phyloP scores from a whole-genome alignment of 2,113 vertebrate genomes.

The Lampris megalopsis region DNA sequence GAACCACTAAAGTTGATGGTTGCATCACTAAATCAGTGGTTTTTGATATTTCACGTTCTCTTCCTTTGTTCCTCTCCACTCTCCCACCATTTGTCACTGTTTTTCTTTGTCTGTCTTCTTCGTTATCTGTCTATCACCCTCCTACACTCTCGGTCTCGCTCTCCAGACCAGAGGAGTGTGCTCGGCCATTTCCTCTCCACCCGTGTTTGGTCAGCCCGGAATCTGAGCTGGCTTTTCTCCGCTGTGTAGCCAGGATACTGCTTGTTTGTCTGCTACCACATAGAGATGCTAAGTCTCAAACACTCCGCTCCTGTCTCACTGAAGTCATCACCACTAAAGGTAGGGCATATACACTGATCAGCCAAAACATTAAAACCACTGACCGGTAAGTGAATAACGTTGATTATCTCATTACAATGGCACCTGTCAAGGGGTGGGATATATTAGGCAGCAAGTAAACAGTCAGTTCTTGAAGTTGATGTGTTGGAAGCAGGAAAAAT shows the following conservation, averaged over 20 bases:
- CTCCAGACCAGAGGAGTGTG: constrained; percentile 90
- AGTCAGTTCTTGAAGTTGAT: no score
- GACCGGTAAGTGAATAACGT: no score
- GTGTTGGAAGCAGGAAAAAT: no score
- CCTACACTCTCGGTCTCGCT: background rate
- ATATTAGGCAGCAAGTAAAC: no score
- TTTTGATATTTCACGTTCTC: background rate
- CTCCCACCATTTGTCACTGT: background rate
- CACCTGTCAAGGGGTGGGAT: no score
- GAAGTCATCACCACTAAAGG: constrained; percentile 97
- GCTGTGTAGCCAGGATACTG: constrained; percentile 91
- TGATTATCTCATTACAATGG: no score
- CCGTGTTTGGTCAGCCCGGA: constrained; percentile 88
- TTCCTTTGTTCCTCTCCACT: constrained; percentile 6
- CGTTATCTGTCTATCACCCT: background rate
- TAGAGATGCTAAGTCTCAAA: constrained; percentile 91
- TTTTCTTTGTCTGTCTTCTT: constrained; percentile 1
- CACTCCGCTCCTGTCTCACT: constrained; percentile 92
- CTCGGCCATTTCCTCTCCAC: constrained; percentile 90
- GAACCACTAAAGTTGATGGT: no score
- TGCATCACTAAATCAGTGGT: no score
- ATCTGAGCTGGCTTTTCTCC: constrained; percentile 93
- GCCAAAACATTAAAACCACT: no score
- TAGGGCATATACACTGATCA: constrained; percentile 42
- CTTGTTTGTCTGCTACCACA: constrained; percentile 91